Evolutionary conservation across 2,113 vertebrate species (phyloP), one percentile per base, ranked within the genome.

Genomic region (Brachypteracias leptosomus): DNA sequence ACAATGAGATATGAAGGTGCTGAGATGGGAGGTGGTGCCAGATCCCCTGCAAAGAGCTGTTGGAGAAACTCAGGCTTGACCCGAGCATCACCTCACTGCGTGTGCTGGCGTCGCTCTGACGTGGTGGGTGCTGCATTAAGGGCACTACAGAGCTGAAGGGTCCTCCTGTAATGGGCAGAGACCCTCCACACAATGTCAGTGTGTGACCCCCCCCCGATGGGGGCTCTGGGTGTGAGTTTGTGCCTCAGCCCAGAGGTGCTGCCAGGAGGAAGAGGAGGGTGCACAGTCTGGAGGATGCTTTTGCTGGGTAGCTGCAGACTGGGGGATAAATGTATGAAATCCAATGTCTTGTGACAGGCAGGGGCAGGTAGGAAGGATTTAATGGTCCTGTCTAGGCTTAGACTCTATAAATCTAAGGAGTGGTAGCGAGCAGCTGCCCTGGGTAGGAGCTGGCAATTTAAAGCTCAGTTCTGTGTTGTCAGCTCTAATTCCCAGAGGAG

Each of bases 111-210:
- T 7, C 40, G 22, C 31, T 40, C 52, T 3, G 1, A 10, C 3
- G 0, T 7, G 44, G 21, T 3, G 6, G 33, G 15, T 33, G 63
- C 51, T 31, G 52, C 49, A 3, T 26, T 35, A 12, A 11, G 62
- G 57, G 2, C 11, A 14, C 65, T 7, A 3, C 7, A 4, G 51
- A 31, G 40, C 57, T 71, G 49, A 13, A 10, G 13, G 1, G 14
- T 51, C 40, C 38, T 19, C 15, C 58, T 49, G 19, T 13, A 9
- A 9, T 0, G 0, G 51, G 29, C 26, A 49, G 65, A 29, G 5
- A 42, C 9, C 38, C 16, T 17, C 16, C 3, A 24, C 3, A 1
- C 26, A 6, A n/a, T 1, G 1, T n/a, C n/a, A n/a, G n/a, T n/a
- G n/a, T n/a, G n/a, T n/a, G n/a, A n/a, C n/a, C n/a, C n/a, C n/a